Evolutionary conservation across 2,113 vertebrate genomes (phyloP), one percentile per base, ranked within the genome.

Genomic region (Notothenia coriiceps): DNA sequence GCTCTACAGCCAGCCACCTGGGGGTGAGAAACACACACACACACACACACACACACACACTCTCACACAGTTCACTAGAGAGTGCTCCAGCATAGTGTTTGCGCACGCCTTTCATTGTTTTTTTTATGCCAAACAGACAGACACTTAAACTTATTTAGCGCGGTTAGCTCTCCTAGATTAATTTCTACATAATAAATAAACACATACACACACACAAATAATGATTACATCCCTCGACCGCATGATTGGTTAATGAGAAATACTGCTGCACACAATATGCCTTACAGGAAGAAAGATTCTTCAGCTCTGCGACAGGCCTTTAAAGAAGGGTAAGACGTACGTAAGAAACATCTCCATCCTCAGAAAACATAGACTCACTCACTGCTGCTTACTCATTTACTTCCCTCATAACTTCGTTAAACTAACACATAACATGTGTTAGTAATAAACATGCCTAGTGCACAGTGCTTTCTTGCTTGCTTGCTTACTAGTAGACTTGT

Each of bases 1-100:
- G 76, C 89, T 98, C 12, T 98, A 97, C 92, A 98, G 77, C 85
- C 96, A 98, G 64, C 96, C 96, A 25, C 95, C 96, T 65, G 98
- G 96, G 87, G 97, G 98, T 99, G 95, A 90, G 93, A 47, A 15
- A 50, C 40, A 73, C n/a, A 46, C 35, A 66, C 20, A 68, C 20
- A 56, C 15, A 81, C 57, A 35, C 40, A 66, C 63, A 44, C 65
- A 57, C 74, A 67, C 67, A 18, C 35, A 50, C 63, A 44, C 18
- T 51, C n/a, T 82, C n/a, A 67, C 40, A 47, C 2, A 70, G 3
- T 12, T 87, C n/a, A 65, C 61, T 59, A 44, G 49, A 52, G 46
- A 65, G 74, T 56, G 18, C 35, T 8, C 59, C 22, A 60, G 20
- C 29, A 54, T 65, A 57, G 43, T 80, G 13, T 75, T 25, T 52